These are phyloP conservation scores for Pelosia muscerda DNA, from an alignment of 2,888 invertebrate genomes.

Conservation along the genomic window DNA sequence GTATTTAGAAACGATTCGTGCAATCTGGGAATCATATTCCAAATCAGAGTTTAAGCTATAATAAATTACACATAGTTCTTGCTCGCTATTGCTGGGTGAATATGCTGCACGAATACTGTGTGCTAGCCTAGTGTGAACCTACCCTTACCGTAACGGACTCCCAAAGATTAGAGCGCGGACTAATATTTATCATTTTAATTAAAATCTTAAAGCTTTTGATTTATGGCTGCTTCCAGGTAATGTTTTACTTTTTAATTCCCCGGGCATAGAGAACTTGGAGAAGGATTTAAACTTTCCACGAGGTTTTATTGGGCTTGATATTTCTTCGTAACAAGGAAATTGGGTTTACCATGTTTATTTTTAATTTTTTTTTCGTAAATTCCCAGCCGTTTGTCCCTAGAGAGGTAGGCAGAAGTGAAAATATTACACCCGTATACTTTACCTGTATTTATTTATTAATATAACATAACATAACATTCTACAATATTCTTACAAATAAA, in stretches of 20 bases:
- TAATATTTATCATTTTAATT: conserved; percentile 63
- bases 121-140: conserved; percentile 6
- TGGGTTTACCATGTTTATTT: neutral
- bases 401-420: neutral
- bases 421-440: neutral
- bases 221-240: conserved; percentile 50
- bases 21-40: too few species aligned
- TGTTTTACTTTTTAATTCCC: conserved; percentile 57
- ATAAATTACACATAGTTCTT: neutral
- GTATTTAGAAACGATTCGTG: too few species aligned
- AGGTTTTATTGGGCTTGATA: conserved; percentile 18
- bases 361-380: neutral
- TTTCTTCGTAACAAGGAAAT: conserved; percentile 13
- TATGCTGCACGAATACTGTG: neutral
- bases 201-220: conserved; percentile 60
- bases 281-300: conserved; percentile 47
- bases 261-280: conserved; percentile 28
- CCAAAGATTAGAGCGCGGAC: conserved; percentile 38
- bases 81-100: neutral
- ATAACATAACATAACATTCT: too few species aligned
- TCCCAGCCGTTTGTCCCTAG: neutral
- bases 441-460: too few species aligned
- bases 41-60: too few species aligned
- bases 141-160: conserved; percentile 23
- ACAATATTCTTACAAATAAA: too few species aligned